Evolutionary conservation across 1,140 invertebrate species (phyloP), one percentile per base, ranked within the genome.

Genomic region (Carcinoscorpius rotundicauda): DNA sequence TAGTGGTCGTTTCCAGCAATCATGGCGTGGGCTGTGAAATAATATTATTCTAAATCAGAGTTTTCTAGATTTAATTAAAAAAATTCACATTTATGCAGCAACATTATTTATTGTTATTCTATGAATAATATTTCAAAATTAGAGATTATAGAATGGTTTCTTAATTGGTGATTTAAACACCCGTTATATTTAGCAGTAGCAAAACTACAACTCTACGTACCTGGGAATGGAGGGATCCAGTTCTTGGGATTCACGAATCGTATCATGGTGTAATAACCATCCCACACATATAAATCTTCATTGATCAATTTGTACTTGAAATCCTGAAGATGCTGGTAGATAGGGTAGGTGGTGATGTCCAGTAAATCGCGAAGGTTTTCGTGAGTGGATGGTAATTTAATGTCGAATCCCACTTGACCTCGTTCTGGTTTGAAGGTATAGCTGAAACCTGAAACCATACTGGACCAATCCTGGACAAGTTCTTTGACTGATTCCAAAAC

Each of bases 1-100:
- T 91, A 83, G 75, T 93, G 86, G 71, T 89, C 85, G 5, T 86
- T 86, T 70, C 90, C 87, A 10, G 85, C 78, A 10, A 95, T 76
- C 10, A 84, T 70, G 76, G 63, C 85, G 85, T 69, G 81, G 48
- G 62, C 68, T 69, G 29, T 4, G 61, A 51, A 48, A 60, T 52
- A 51, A 58, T n/a, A 55, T 8, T n/a, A 55, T 55, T 55, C n/a
- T 55, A 55, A 29, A 29, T 29, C 29, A 29, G 29, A 29, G 29
- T 29, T 29, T 29, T 29, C 29, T 29, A 29, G 29, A 29, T 29
- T 29, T 29, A 29, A 29, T 29, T 29, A 29, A 29, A 0, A 29
- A 29, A 29, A 29, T 29, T 29, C 29, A 29, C 29, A 2, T 29
- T 29, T 29, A 29, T 29, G 29, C 29, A 2, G 29, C 29, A 29